phyloP scores from a whole-genome alignment of 2,797 vertebrate genomes.

The Dermochelys coriacea region DNA sequence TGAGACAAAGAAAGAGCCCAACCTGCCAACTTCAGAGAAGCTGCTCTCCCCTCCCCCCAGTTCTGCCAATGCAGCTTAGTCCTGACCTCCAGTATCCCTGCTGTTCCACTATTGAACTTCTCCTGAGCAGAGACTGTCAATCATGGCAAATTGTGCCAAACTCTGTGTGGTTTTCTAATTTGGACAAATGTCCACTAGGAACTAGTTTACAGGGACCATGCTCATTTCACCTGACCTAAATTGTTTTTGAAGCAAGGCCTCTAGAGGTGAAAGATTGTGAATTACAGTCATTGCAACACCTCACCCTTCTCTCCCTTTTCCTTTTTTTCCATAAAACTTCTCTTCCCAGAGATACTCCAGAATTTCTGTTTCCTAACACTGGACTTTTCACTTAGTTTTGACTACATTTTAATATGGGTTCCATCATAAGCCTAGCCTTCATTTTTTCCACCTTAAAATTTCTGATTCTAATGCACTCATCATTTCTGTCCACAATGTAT shows the following conservation, averaged over 20 bases:
- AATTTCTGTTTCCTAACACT: background rate
- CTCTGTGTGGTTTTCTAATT: background rate
- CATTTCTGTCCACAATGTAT: background rate
- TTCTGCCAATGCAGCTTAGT: background rate
- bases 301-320: background rate
- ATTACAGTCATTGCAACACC: background rate
- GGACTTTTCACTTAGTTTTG: background rate
- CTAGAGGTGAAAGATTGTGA: background rate
- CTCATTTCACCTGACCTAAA: background rate
- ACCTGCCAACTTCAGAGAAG: background rate
- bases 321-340: background rate
- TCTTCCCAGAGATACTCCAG: background rate
- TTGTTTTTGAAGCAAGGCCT: background rate
- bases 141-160: background rate
- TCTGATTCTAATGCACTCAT: background rate
- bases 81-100: background rate
- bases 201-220: background rate
- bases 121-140: background rate
- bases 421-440: background rate
- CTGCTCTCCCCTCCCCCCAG: background rate
- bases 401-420: background rate
- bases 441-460: background rate
- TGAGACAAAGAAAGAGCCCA: background rate
- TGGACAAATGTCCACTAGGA: background rate
- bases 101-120: background rate